A percentile compares a stretch with the other conserved stretches of the same genome.
Evolutionary conservation across 2,888 invertebrate genomes (phyloP).

Genomic region (Entomobrya multifasciata): DNA sequence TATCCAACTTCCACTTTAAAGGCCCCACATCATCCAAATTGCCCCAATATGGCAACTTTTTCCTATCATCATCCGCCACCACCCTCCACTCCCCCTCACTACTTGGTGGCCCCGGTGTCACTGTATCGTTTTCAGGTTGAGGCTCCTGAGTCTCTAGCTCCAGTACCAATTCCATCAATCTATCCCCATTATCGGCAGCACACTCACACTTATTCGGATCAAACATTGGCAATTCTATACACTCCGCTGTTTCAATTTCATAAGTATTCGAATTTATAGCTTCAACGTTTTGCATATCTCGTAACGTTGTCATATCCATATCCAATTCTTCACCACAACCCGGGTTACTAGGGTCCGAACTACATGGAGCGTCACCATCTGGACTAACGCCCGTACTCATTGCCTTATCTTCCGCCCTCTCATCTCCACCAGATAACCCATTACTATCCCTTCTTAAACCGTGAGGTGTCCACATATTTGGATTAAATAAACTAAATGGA

Average conservation of each 20-base stretch:
- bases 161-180: conserved; percentile 23
- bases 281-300: conserved; percentile 44
- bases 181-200: neutral
- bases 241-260: neutral
- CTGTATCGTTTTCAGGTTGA: neutral
- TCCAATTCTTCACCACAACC: neutral
- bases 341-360: neutral
- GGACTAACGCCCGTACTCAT: neutral
- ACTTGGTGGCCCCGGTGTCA: neutral
- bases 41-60: neutral
- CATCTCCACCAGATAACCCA: conserved; percentile 43
- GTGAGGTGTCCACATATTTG: conserved; percentile 43
- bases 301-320: neutral
- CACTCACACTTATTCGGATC: neutral
- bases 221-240: neutral
- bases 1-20: conserved; percentile 49
- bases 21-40: neutral
- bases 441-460: conserved; percentile 11
- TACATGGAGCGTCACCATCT: conserved; percentile 1
- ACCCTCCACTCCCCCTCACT: neutral
- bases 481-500: conserved; percentile 51
- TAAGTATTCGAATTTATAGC: neutral
- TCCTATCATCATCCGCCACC: neutral
- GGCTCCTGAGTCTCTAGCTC: conserved; percentile 21
- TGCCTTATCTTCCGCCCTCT: conserved; percentile 9